These are phyloP conservation scores for Gymnocephalus cernua DNA, from an alignment of 2,113 vertebrate species.

Conservation along the genomic window DNA sequence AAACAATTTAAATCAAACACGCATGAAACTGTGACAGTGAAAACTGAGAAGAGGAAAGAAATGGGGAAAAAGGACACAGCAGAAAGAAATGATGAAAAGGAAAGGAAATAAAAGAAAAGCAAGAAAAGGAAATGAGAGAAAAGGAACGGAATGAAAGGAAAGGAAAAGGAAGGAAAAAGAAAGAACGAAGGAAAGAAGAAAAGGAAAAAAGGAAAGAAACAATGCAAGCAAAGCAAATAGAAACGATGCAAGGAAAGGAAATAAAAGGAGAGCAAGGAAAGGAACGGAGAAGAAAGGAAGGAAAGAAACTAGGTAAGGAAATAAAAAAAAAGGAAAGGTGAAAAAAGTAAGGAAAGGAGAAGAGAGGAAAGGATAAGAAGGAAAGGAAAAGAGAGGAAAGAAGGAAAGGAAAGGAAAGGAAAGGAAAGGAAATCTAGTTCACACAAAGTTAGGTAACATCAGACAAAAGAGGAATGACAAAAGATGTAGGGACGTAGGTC, in stretches of 20 bases:
- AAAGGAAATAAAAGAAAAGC: background rate
- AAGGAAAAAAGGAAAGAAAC: no score
- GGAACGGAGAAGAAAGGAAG: no score
- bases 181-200: background rate
- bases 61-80: background rate
- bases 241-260: background rate
- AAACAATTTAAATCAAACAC: constrained; percentile 16
- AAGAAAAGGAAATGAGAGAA: background rate
- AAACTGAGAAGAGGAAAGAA: background rate
- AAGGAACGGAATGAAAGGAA: background rate
- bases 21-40: background rate
- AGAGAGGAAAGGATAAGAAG: background rate
- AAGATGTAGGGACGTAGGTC: background rate
- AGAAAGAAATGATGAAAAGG: background rate
- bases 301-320: no score
- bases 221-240: background rate
- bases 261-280: background rate
- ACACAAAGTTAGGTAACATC: background rate
- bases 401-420: no score
- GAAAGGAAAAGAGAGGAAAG: no score
- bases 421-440: background rate
- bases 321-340: background rate
- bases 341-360: background rate
- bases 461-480: background rate
- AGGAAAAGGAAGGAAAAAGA: background rate